Evolutionary conservation across 2,888 invertebrate species (phyloP).

Genomic region (Drosophila pegasa): DNA sequence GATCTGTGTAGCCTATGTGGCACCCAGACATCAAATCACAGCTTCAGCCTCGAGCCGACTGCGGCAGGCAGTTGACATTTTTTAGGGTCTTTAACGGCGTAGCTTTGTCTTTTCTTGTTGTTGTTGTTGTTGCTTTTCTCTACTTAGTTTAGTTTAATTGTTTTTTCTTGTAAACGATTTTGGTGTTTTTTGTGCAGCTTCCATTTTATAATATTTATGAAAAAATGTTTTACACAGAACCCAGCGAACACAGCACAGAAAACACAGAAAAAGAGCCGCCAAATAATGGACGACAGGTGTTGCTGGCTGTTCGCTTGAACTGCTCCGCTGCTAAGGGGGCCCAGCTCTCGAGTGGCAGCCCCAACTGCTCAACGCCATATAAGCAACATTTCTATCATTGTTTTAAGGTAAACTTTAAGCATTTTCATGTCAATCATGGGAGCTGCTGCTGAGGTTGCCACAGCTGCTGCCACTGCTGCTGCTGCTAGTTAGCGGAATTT

Average conservation of each 20-base stretch:
- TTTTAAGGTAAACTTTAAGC: constrained; percentile 84
- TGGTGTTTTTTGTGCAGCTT: constrained; percentile 61
- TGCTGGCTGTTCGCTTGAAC: constrained; percentile 42
- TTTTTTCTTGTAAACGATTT: constrained; percentile 78
- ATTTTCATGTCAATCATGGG: constrained; percentile 83
- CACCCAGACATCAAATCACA: constrained; percentile 61
- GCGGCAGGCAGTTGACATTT: constrained; percentile 73
- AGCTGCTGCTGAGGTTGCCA: background rate
- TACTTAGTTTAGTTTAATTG: constrained; percentile 66
- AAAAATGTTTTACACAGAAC: constrained; percentile 82
- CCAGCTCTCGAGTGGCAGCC: background rate
- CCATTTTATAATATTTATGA: constrained; percentile 75
- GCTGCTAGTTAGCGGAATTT: background rate
- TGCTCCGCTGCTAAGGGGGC: constrained; percentile 5
- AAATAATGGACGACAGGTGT: constrained; percentile 72
- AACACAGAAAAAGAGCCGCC: constrained; percentile 51
- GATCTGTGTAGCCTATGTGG: constrained; percentile 65
- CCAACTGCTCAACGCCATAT: constrained; percentile 20
- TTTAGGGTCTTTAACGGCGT: constrained; percentile 79
- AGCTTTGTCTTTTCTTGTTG: constrained; percentile 42
- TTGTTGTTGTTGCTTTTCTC: constrained; percentile 25
- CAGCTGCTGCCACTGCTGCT: background rate
- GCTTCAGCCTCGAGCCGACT: constrained; percentile 44
- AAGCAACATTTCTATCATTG: constrained; percentile 77
- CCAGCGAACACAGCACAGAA: constrained; percentile 8